phyloP scores from a whole-genome alignment of 2,113 vertebrate species.

The Narcine bancroftii region DNA sequence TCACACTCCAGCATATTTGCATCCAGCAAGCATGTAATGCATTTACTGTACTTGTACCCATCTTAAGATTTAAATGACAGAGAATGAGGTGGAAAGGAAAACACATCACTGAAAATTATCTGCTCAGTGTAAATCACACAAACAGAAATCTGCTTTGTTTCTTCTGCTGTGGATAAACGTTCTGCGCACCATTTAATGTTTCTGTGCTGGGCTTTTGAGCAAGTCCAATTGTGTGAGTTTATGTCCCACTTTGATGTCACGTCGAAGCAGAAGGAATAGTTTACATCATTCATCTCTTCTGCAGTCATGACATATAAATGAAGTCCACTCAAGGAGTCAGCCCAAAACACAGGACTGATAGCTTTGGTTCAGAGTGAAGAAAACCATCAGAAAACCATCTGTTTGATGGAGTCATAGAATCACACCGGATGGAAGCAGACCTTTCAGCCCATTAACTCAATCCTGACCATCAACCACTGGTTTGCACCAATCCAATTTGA shows the following conservation, averaged over 20 bases:
- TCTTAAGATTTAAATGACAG: not conserved
- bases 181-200: not conserved
- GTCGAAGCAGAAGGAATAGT: not conserved
- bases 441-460: too few species aligned
- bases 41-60: not conserved
- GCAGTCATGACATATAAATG: not conserved
- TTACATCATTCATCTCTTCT: not conserved
- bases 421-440: too few species aligned
- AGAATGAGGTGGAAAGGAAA: not conserved
- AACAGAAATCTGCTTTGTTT: not conserved
- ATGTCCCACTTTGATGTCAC: not conserved
- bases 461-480: too few species aligned
- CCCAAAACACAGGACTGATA: not conserved
- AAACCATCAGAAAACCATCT: not conserved
- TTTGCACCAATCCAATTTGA: too few species aligned
- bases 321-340: not conserved
- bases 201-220: not conserved
- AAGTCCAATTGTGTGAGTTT: not conserved
- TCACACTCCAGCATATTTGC: not conserved
- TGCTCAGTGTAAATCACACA: not conserved
- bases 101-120: not conserved
- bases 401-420: not conserved
- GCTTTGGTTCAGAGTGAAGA: not conserved
- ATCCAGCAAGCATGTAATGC: not conserved
- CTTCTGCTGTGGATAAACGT: too few species aligned